Evolutionary conservation across 2,888 invertebrate genomes (phyloP).

Genomic region (Cryptophagus acutangulus): DNA sequence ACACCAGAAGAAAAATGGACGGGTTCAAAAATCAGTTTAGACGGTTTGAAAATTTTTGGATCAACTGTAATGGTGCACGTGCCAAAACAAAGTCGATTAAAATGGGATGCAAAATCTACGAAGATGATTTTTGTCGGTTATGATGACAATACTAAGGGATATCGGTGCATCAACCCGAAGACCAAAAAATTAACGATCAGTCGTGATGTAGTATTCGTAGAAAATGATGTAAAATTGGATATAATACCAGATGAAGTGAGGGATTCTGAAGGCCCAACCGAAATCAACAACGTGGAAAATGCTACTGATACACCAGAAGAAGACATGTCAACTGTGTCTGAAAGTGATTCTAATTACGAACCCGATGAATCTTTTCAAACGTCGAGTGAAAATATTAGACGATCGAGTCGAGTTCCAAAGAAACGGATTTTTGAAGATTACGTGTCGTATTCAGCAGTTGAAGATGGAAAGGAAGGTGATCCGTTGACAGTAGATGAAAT

Average conservation of each 20-base stretch:
- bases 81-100: conserved; percentile 33
- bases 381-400: too few relatives aligned
- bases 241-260: too few relatives aligned
- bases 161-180: too few relatives aligned
- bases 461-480: neutral
- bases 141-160: conserved; percentile 20
- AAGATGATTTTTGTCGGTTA: conserved; percentile 38
- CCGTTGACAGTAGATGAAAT: conserved; percentile 13
- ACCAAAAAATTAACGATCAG: too few relatives aligned
- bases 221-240: too few relatives aligned
- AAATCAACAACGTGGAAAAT: too few relatives aligned
- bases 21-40: conserved; percentile 35
- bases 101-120: conserved; percentile 34
- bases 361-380: too few relatives aligned
- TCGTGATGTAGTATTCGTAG: too few relatives aligned
- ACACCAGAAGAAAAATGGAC: conserved; percentile 40
- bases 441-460: neutral
- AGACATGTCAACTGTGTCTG: too few relatives aligned
- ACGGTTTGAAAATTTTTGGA: conserved; percentile 40
- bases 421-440: neutral
- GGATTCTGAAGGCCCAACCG: too few relatives aligned
- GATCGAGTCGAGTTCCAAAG: neutral
- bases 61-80: conserved; percentile 34
- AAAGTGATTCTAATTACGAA: too few relatives aligned
- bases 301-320: too few relatives aligned